These are phyloP conservation scores for Aphrocallistes beatrix DNA, from an alignment of 37 sponge, comb jelly and placozoan species.

Conservation along the genomic window DNA sequence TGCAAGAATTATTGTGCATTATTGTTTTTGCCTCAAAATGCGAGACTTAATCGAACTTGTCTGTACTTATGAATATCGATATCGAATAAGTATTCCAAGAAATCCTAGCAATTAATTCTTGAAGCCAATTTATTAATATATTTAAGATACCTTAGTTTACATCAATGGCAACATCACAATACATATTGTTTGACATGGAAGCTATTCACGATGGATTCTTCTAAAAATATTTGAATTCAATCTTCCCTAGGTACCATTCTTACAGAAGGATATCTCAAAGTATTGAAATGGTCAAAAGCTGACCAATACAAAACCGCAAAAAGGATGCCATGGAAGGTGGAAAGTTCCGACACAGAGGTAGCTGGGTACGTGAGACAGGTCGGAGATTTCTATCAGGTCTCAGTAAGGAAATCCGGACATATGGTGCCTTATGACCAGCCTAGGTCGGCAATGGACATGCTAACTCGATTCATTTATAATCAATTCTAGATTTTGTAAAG, in stretches of 20 bases:
- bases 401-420: conserved; percentile 67
- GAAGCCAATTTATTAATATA: too few species aligned
- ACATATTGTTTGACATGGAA: too few species aligned
- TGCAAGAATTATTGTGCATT: too few species aligned
- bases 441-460: conserved; percentile 46
- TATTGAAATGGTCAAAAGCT: conserved; percentile 60
- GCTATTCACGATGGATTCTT: too few species aligned
- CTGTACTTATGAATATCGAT: too few species aligned
- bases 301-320: conserved; percentile 35
- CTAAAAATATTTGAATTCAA: too few species aligned
- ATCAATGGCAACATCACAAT: too few species aligned
- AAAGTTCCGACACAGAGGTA: conserved; percentile 32
- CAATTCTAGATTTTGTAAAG: not conserved
- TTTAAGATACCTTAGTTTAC: too few species aligned
- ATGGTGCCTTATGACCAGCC: conserved; percentile 82
- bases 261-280: conserved; percentile 17
- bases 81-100: too few species aligned
- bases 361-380: conserved; percentile 66
- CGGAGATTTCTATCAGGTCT: conserved; percentile 47
- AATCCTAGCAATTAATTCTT: too few species aligned
- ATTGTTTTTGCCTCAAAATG: too few species aligned
- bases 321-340: conserved; percentile 46
- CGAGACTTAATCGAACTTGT: too few species aligned
- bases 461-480: conserved; percentile 36
- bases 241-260: not conserved